These are phyloP conservation scores for Temnothorax longispinosus DNA, from an alignment of 1,140 invertebrate species.

Conservation along the genomic window DNA sequence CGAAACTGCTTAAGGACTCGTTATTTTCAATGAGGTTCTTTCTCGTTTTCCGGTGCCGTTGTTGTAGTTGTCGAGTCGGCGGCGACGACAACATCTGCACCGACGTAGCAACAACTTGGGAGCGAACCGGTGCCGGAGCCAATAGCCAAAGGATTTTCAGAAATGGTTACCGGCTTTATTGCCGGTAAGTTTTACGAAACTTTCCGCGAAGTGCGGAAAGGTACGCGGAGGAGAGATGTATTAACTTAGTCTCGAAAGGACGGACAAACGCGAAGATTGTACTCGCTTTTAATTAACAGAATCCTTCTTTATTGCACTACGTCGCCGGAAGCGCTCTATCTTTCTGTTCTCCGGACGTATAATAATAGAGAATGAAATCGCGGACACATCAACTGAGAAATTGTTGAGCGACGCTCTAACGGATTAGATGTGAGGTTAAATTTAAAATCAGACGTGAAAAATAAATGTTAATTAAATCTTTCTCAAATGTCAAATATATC, in stretches of 20 bases:
- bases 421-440: constrained; percentile 19
- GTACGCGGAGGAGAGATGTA: constrained; percentile 49
- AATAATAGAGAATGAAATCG: constrained; percentile 28
- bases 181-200: constrained; percentile 70
- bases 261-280: constrained; percentile 43
- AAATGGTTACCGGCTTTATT: constrained; percentile 64
- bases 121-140: constrained; percentile 44
- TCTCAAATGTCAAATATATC: neutral
- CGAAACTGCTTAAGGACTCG: constrained; percentile 52
- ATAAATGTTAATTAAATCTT: constrained; percentile 36
- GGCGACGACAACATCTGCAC: constrained; percentile 3
- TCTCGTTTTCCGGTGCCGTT: constrained; percentile 34
- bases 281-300: constrained; percentile 68
- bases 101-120: constrained; percentile 67
- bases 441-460: neutral
- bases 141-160: constrained; percentile 57
- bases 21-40: constrained; percentile 69
- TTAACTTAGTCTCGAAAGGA: constrained; percentile 51
- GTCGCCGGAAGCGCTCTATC: constrained; percentile 10
- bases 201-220: constrained; percentile 44
- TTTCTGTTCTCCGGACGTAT: constrained; percentile 11
- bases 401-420: neutral
- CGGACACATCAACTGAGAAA: neutral
- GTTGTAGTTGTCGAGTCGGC: constrained; percentile 2
- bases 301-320: constrained; percentile 59